Percentiles rank a stretch among this genome's conserved stretches.
These are phyloP conservation scores for Sinella curviseta DNA, from an alignment of 1,140 invertebrate genomes.

Conservation along the genomic window DNA sequence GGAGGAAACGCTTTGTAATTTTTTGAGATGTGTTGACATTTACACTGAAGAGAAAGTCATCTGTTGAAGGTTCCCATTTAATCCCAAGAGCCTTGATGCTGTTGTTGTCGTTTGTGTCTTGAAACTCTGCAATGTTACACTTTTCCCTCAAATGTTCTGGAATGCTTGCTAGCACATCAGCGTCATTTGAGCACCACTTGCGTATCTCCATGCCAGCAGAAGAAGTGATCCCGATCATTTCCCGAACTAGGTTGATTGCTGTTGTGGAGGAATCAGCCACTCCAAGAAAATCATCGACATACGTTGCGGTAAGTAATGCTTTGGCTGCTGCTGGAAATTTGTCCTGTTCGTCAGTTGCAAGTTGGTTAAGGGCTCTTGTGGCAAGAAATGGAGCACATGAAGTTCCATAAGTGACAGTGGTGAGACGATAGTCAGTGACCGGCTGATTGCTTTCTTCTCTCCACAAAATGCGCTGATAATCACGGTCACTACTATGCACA, in stretches of 20 bases:
- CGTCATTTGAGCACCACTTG: conserved; percentile 38
- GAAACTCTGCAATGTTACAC: not conserved
- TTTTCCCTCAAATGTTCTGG: conserved; percentile 14
- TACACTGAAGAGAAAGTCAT: conserved; percentile 32
- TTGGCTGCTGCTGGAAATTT: conserved; percentile 44
- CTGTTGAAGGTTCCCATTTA: conserved; percentile 32
- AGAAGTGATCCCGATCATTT: conserved; percentile 17
- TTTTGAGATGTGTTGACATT: not conserved
- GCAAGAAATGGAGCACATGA: conserved; percentile 53
- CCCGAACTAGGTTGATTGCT: conserved; percentile 31
- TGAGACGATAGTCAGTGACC: conserved; percentile 47
- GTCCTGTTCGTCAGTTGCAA: conserved; percentile 51
- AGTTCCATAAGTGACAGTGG: conserved; percentile 54
- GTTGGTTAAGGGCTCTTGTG: conserved; percentile 50
- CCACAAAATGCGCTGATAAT: conserved; percentile 54
- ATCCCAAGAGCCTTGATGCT: conserved; percentile 42
- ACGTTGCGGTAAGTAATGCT: conserved; percentile 27
- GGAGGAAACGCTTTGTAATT: conserved; percentile 35
- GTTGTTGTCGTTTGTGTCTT: not conserved
- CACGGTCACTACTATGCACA: conserved; percentile 20
- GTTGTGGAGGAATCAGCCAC: conserved; percentile 1
- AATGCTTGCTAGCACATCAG: not conserved
- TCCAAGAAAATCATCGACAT: conserved; percentile 38
- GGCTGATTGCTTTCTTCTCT: conserved; percentile 45
- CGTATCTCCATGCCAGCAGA: conserved; percentile 41